These are phyloP conservation scores for Rhopilema esculentum DNA, from an alignment of 30 jellyfish, hydroid and myxozoan genomes.

Conservation along the genomic window DNA sequence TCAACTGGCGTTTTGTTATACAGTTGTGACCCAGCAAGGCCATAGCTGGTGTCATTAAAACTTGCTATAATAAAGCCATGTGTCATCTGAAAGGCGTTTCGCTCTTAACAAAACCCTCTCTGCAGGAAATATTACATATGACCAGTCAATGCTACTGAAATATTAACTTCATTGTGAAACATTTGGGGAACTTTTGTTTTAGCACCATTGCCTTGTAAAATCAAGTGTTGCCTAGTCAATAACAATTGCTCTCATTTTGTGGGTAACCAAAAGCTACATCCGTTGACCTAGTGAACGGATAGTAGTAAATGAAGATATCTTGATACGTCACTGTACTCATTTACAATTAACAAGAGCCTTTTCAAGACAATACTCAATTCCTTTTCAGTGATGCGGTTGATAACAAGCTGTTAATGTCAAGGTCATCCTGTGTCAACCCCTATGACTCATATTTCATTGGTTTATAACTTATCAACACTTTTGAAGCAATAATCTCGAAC, in stretches of 20 bases:
- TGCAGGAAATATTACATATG: conserved; percentile 45
- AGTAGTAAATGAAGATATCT: background rate
- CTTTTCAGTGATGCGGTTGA: background rate
- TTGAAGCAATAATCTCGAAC: background rate
- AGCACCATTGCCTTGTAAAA: background rate
- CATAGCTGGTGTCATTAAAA: conserved; percentile 20
- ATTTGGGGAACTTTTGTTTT: background rate
- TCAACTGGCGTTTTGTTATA: background rate
- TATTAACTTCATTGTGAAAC: background rate
- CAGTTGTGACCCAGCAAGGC: conserved; percentile 40
- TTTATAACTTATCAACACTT: background rate
- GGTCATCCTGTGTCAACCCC: background rate
- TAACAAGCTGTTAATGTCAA: background rate
- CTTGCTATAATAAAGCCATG: background rate
- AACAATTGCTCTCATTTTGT: background rate
- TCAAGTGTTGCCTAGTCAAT: conserved; percentile 17
- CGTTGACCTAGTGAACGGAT: background rate
- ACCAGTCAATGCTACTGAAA: conserved; percentile 28
- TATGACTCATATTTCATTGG: background rate
- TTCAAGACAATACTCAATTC: background rate
- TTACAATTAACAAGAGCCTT: background rate
- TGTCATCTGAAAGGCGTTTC: background rate
- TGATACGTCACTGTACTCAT: background rate
- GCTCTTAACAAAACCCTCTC: conserved; percentile 13
- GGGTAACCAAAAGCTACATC: background rate